These are phyloP conservation scores for Lamellibrachia luymesi DNA, from an alignment of 1,140 invertebrate genomes.

Conservation along the genomic window DNA sequence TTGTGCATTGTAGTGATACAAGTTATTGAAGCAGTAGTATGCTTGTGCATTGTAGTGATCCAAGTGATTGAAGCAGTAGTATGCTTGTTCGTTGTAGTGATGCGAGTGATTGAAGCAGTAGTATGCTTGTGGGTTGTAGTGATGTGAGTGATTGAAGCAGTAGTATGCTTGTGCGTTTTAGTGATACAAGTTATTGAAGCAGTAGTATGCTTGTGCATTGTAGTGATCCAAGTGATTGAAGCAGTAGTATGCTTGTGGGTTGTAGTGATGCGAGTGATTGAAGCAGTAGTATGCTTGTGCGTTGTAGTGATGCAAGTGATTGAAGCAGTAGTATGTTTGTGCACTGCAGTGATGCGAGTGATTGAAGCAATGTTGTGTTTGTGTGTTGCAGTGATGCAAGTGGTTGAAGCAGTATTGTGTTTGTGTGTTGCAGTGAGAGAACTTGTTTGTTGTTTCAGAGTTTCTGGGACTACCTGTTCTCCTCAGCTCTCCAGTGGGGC, in stretches of 20 bases:
- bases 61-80: background rate
- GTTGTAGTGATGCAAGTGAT: background rate
- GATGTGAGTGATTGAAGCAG: background rate
- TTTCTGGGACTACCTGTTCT: conserved; percentile 23
- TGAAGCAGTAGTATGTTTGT: background rate
- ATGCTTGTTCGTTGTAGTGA: background rate
- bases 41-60: no score
- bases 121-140: background rate
- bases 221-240: background rate
- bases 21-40: no score
- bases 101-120: background rate
- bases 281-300: background rate
- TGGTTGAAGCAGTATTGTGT: background rate
- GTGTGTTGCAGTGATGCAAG: background rate
- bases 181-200: background rate
- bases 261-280: background rate
- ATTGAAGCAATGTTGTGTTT: background rate
- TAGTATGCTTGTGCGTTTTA: background rate
- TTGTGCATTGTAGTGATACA: no score
- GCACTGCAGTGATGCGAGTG: background rate
- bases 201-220: background rate
- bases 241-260: background rate
- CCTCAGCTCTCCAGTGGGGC: conserved; percentile 17
- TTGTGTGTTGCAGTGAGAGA: background rate
- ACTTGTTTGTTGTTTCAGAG: conserved; percentile 9